Evolutionary conservation across 2,113 vertebrate genomes (phyloP), one percentile per base, ranked within the genome.

Genomic region (Grantiella picta): DNA sequence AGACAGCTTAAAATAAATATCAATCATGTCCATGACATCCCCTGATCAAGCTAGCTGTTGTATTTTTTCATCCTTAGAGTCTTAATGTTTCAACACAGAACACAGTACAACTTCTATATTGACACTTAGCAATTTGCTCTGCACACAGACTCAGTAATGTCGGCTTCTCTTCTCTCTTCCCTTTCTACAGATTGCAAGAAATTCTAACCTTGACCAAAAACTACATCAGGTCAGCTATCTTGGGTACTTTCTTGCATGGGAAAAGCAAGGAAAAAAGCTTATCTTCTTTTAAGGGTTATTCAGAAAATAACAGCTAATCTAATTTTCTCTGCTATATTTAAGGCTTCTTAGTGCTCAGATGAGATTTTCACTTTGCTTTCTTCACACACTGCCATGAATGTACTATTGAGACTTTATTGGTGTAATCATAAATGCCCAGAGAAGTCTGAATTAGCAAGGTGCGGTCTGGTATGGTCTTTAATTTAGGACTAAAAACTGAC

Each of bases 1-100:
- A 94, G 79, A 33, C 28, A 72, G 42, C 42, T 95, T 92, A 96
- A 97, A 97, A 96, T 93, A 96, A 75, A 38, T 77, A 63, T 45
- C 71, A 92, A 85, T 60, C 52, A 78, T 86, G 49, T 60, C 71
- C 19, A 25, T 96, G 91, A 85, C 69, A 85, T 96, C 50, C 90
- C 92, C 78, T 90, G 72, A 87, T 78, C 65, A 81, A 35, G 22
- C 24, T 73, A 56, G n/a, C 16, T 94, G 95, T 94, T 85, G 75
- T 59, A 25, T 14, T 93, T 61, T 78, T 64, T 73, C 66, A 61
- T 86, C 66, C 61, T 59, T 95, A 70, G 66, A 82, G 64, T 78
- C 71, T 91, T 96, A 96, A 94, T 94, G 57, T 92, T 98, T 80
- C 71, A 95, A 63, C 20, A 35, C 61, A 71, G 81, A 96, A 72